Evolutionary conservation across 2,113 vertebrate species (phyloP).

Genomic region (Platycercus adscitus): DNA sequence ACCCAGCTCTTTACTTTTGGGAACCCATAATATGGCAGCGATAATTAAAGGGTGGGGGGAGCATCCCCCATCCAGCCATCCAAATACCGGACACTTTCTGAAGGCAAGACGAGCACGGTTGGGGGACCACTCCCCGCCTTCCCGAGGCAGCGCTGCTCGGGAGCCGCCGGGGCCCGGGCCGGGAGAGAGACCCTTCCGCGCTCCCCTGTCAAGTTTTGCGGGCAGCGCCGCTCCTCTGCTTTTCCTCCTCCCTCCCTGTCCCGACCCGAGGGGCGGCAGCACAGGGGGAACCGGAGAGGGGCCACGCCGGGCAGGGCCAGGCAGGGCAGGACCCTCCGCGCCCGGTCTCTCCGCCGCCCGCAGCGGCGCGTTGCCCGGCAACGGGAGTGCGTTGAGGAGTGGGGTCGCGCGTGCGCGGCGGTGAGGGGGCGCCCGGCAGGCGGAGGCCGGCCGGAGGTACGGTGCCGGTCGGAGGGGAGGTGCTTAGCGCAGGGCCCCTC

Average conservation of each 20-base stretch:
- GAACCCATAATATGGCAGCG: background rate
- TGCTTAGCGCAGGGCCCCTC: accelerated
- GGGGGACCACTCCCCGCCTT: background rate
- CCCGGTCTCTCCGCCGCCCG: background rate
- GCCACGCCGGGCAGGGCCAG: too few relatives aligned
- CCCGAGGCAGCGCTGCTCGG: background rate
- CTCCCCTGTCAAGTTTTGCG: background rate
- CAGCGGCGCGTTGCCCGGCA: background rate
- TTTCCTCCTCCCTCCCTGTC: background rate
- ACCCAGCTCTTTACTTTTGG: background rate
- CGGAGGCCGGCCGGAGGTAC: background rate
- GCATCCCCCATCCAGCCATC: background rate
- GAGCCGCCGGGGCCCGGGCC: background rate
- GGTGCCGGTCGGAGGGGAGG: accelerated
- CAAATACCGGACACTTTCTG: background rate
- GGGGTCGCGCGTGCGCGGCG: background rate
- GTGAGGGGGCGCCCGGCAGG: background rate
- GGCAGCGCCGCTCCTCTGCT: background rate
- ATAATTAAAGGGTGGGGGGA: background rate
- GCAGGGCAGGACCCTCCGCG: background rate
- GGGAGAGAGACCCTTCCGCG: background rate
- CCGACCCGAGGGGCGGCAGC: background rate
- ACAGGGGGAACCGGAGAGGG: background rate
- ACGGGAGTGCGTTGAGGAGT: background rate
- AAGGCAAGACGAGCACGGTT: too few relatives aligned